phyloP scores from a whole-genome alignment of 1,140 invertebrate genomes.

The Babylonia areolata region DNA sequence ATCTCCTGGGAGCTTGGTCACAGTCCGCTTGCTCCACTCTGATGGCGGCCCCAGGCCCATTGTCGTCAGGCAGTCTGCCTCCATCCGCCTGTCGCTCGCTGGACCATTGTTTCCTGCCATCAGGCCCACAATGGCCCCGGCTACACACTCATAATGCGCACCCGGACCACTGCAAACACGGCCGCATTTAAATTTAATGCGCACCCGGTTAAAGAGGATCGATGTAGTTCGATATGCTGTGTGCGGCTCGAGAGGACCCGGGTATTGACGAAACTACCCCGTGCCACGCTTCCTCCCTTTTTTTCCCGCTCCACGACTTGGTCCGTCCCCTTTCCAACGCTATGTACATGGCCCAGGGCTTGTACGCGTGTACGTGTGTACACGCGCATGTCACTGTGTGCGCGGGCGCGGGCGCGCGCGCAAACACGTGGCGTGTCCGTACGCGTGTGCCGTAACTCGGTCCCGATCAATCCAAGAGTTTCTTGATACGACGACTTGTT shows the following conservation, averaged over 20 bases:
- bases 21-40: neutral
- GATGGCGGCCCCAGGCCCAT: neutral
- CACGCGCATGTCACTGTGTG: no score
- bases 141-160: neutral
- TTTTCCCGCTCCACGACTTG: neutral
- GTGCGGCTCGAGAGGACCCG: neutral
- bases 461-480: no score
- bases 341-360: no score
- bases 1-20: neutral
- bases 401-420: no score
- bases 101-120: neutral
- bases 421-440: no score
- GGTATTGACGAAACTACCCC: neutral
- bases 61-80: neutral
- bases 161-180: conserved; percentile 18
- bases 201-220: conserved; percentile 19
- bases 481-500: no score
- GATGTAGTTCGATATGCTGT: neutral
- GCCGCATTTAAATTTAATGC: conserved; percentile 33
- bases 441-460: no score
- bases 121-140: neutral
- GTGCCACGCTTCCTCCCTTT: neutral
- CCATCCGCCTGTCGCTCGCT: neutral
- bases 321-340: no score
- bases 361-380: no score